Percentiles rank a stretch among this genome's conserved stretches.
phyloP scores from a whole-genome alignment of 2,113 vertebrate genomes.

The Anser brachyrhynchus region DNA sequence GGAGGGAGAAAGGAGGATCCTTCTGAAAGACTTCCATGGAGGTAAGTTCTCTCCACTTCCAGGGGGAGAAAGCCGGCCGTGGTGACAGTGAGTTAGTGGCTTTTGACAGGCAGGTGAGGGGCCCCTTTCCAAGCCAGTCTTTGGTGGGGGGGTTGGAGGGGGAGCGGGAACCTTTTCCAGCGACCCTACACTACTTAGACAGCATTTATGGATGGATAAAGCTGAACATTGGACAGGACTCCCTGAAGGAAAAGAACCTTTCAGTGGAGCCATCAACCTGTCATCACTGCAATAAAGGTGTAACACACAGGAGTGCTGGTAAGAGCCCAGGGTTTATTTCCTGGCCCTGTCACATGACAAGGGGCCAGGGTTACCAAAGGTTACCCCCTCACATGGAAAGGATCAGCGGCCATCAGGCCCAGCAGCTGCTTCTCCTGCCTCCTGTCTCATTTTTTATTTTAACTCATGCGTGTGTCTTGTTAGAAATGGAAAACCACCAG shows the following conservation, averaged over 20 bases:
- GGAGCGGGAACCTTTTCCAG: constrained; percentile 8
- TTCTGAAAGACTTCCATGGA: neutral
- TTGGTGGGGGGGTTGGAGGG: neutral
- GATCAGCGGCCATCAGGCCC: neutral
- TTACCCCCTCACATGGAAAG: constrained; percentile 56
- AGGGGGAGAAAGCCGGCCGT: neutral
- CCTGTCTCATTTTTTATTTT: constrained; percentile 13
- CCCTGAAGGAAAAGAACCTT: constrained; percentile 77
- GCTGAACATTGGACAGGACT: constrained; percentile 71
- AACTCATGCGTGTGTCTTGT: neutral
- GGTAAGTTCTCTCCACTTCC: neutral
- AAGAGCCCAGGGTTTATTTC: constrained; percentile 64
- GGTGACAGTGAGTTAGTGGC: constrained; percentile 21
- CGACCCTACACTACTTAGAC: constrained; percentile 8
- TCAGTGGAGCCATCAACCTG: constrained; percentile 79
- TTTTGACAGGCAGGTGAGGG: constrained; percentile 41
- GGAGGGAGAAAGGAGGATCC: neutral
- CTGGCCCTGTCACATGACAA: constrained; percentile 53
- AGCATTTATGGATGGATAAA: constrained; percentile 57
- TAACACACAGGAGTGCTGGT: constrained; percentile 59
- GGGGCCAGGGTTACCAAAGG: constrained; percentile 46
- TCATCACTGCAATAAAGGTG: constrained; percentile 76
- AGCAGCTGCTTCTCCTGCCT: constrained; percentile 35
- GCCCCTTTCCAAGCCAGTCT: neutral
- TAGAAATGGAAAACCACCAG: neutral